Conservation (phyloP, 2,797 vertebrate genomes). For the Eurystomus glaucurus region DNA sequence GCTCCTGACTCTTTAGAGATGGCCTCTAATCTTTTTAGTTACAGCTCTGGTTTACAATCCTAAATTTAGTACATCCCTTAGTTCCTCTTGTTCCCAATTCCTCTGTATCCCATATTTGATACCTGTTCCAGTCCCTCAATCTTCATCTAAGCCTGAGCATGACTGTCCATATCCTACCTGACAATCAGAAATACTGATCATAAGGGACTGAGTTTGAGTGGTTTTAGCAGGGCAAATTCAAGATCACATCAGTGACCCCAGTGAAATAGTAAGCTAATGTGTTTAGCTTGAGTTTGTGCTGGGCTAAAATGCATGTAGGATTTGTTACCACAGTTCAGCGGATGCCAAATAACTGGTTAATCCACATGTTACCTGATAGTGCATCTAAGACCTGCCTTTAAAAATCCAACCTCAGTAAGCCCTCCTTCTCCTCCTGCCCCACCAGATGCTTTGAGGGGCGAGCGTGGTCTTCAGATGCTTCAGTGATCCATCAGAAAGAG, state of each 20-base stretch:
- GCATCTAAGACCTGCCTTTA: background rate
- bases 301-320: background rate
- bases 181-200: background rate
- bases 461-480: background rate
- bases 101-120: background rate
- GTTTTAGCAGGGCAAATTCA: background rate
- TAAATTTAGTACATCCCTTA: background rate
- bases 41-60: background rate
- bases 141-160: background rate
- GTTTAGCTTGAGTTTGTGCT: background rate
- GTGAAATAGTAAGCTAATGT: background rate
- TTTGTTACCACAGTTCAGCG: background rate
- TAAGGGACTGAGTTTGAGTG: background rate
- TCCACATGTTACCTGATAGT: background rate
- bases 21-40: background rate
- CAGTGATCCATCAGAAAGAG: background rate
- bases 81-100: rapidly evolving
- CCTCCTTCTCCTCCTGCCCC: background rate
- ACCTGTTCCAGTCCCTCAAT: background rate
- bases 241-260: background rate
- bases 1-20: background rate
- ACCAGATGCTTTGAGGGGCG: background rate
- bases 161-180: rapidly evolving
- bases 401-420: background rate
- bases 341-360: background rate